Base-by-base conservation (phyloP, 2,888 invertebrate species). In the Trachelus troglodyta region DNA sequence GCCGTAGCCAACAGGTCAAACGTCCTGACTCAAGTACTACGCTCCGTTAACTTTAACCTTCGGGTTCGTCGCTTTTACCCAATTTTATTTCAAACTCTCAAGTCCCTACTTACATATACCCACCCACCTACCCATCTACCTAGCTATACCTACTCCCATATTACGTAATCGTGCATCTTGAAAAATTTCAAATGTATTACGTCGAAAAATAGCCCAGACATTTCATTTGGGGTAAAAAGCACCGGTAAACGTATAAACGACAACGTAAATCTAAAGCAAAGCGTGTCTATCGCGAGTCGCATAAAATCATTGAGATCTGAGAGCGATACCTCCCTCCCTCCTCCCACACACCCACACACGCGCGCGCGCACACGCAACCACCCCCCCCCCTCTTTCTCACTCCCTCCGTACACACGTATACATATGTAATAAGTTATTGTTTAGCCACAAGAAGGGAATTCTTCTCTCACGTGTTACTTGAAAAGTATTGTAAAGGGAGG, bases 391-490 rank as follows among this genome's bases (percentile, higher is more conserved):
- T 37, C 56, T 11, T 11, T 33, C 37, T 74, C 23, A 6, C 40
- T 11, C 75, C 33, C 75, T 68, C 69, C 30, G 37, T 74, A 74
- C 76, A 77, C 73, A 80, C 37, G 76, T 76, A 76, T 76, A 74
- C 76, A 78, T 78, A 79, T 74, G 56, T 76, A 78, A 71, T 71
- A 79, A 71, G 75, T 75, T 75, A 75, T 80, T 77, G 77, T 75
- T 37, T 40, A 68, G 73, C 56, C 56, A 56, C 56, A 56, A 23
- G 23, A 23, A 23, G 56, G 56, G 56, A 56, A 56, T 56, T 56
- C 23, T 34, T 34, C 34, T 9, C 56, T 56, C 56, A 23, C 56
- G 56, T 56, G 56, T 56, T 56, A 56, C 56, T 23, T 23, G 23
- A 56, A 56, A 56, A 56, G 56, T 56, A 23, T 56, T 9, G 56